These are phyloP conservation scores for Apeltes quadracus DNA, from an alignment of 2,113 vertebrate species.

Conservation along the genomic window DNA sequence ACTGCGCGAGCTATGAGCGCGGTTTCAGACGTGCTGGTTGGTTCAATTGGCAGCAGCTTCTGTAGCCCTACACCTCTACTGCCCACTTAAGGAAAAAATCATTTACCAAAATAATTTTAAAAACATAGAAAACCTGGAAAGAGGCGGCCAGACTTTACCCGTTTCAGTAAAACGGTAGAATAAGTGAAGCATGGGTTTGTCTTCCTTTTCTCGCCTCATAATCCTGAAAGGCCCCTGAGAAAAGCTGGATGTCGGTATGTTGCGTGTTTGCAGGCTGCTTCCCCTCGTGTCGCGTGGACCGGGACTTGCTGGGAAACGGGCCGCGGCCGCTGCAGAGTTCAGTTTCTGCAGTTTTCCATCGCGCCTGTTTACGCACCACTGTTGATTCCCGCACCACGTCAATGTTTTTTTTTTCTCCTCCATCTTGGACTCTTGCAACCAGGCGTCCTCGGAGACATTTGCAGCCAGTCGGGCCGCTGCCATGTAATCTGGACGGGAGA, in stretches of 20 bases:
- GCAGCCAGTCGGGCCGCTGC: conserved; percentile 36
- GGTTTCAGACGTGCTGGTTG: too few relatives aligned
- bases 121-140: background rate
- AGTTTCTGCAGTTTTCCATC: background rate
- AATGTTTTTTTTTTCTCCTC: too few relatives aligned
- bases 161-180: background rate
- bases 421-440: conserved; percentile 19
- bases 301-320: background rate
- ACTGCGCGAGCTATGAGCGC: too few relatives aligned
- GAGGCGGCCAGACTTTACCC: background rate
- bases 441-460: conserved; percentile 16
- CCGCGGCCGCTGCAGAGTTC: background rate
- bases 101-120: background rate
- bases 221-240: background rate
- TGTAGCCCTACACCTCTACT: too few relatives aligned
- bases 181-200: background rate
- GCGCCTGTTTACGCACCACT: too few relatives aligned
- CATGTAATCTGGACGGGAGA: conserved; percentile 70
- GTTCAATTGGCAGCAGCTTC: too few relatives aligned
- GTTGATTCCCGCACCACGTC: background rate
- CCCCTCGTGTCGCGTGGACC: too few relatives aligned
- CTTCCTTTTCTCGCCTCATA: background rate
- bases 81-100: background rate
- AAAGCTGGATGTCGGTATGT: background rate
- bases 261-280: background rate